Conservation (phyloP, 2,888 invertebrate genomes). For the Yponomeuta malinellus region DNA sequence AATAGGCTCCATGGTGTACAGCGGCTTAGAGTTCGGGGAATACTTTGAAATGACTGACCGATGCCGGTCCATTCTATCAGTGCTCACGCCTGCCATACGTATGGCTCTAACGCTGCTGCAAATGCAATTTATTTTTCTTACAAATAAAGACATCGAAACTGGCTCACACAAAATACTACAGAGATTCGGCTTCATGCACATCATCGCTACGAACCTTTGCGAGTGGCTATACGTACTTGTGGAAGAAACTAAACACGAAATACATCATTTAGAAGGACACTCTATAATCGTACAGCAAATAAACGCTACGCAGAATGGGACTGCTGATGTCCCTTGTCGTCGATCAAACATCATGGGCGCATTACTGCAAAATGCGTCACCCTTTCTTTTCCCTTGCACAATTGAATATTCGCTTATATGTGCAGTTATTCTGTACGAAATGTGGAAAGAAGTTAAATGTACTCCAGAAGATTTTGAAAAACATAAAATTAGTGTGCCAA, state of each 20-base stretch:
- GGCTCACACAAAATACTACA: slow-evolving; percentile 82
- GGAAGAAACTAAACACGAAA: slow-evolving; percentile 92
- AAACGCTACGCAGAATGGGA: slow-evolving; percentile 29
- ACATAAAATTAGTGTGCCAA: slow-evolving; percentile 20
- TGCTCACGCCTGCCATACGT: slow-evolving; percentile 88
- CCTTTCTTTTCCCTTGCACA: slow-evolving; percentile 91
- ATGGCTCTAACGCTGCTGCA: slow-evolving; percentile 91
- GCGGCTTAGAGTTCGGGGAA: slow-evolving; percentile 82
- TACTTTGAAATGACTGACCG: slow-evolving; percentile 82
- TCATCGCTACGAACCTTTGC: slow-evolving; percentile 94
- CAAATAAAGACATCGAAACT: slow-evolving; percentile 82
- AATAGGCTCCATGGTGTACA: slow-evolving; percentile 83
- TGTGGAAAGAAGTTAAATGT: slow-evolving; percentile 89
- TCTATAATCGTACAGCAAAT: slow-evolving; percentile 33
- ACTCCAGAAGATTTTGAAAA: slow-evolving; percentile 68
- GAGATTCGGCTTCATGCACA: slow-evolving; percentile 94
- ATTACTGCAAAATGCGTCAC: slow-evolving; percentile 81
- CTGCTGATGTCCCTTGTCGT: slow-evolving; percentile 59
- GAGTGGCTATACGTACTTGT: slow-evolving; percentile 94
- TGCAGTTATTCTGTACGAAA: slow-evolving; percentile 91
- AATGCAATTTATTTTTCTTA: slow-evolving; percentile 95
- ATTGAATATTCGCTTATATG: slow-evolving; percentile 95
- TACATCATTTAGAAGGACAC: slow-evolving; percentile 79
- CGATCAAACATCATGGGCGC: slow-evolving; percentile 82
- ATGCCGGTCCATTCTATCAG: slow-evolving; percentile 79